A percentile compares a stretch with the other conserved stretches of the same genome.
Conservation (phyloP, 2,113 vertebrate species). For the Pygoscelis antarcticus region DNA sequence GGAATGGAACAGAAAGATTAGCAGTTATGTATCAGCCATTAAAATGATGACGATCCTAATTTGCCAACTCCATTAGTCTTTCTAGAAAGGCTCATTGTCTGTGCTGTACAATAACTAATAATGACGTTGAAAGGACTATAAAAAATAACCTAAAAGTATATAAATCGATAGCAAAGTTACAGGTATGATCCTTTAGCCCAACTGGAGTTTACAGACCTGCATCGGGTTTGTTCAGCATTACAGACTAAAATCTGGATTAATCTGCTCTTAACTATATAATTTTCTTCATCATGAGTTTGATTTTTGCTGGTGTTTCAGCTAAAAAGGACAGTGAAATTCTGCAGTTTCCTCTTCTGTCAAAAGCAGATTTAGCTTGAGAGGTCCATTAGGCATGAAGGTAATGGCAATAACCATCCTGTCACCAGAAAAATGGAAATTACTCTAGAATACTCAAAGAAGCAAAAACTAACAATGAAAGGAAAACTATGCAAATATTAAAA, state of each 20-base stretch:
- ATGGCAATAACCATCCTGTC: background rate
- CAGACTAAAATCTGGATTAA: background rate
- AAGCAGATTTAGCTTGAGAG: background rate
- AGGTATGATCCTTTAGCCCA: background rate
- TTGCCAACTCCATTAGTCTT: background rate
- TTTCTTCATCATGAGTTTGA: background rate
- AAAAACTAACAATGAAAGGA: background rate
- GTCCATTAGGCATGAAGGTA: background rate
- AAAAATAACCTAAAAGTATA: background rate
- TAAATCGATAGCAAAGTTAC: conserved; percentile 9
- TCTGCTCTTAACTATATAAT: background rate
- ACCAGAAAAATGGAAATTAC: background rate
- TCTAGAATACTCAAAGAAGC: background rate
- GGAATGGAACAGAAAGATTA: background rate
- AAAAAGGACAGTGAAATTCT: background rate
- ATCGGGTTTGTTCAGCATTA: background rate
- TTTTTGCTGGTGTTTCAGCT: background rate
- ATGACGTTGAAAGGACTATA: background rate
- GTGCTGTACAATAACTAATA: conserved; percentile 4
- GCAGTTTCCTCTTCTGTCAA: background rate
- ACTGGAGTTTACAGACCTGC: background rate
- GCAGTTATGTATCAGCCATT: background rate
- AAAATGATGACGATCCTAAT: conserved; percentile 22
- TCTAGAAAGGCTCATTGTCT: conserved; percentile 27
- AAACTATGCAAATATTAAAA: background rate